Base-by-base conservation (phyloP, 2,888 invertebrate genomes). In the Caradrina kadenii region DNA sequence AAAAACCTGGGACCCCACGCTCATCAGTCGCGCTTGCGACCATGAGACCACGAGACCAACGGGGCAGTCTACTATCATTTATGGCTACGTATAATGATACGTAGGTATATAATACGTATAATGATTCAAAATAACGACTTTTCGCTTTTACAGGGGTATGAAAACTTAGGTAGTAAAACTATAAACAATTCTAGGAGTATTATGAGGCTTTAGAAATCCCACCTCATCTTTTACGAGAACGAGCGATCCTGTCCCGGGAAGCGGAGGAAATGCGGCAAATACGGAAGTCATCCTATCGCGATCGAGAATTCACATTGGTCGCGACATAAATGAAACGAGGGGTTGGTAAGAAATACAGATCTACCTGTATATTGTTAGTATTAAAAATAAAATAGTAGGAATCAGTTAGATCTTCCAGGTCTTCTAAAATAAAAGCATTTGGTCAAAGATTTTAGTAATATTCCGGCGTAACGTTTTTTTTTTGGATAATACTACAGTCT, bases 281-380 rank as follows among this genome's bases (percentile, higher is more conserved):
- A 82, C 78, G 83, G 81, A 85, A 79, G 82, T 80, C 73, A 80
- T 80, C 73, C 81, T 71, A 84, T 80, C 78, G 70, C 67, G 68
- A 84, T 76, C 60, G 75, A 80, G 76, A 65, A 82, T 74, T 80
- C 71, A 63, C 61, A 82, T 83, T 80, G 78, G 72, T 73, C 62
- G 58, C 54, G 72, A 45, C 10, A 72, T 64, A 70, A 73, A 74
- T 35, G 72, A 69, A 63, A 67, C 65, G 61, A 71, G 54, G 50
- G 53, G 53, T 61, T 56, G 58, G 50, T 48, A 61, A 64, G 22
- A 66, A 61, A 63, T 63, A 63, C 48, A 45, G 35, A 7, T n/a
- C 19, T 35, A 49, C 19, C 2, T 56, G 15, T 10, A 17, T 68
- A 69, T 76, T 69, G 31, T 48, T 48, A 15, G n/a, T 49, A 35